Base-by-base conservation (phyloP, 2,888 invertebrate genomes). In the Ornithoptera alexandrae region DNA sequence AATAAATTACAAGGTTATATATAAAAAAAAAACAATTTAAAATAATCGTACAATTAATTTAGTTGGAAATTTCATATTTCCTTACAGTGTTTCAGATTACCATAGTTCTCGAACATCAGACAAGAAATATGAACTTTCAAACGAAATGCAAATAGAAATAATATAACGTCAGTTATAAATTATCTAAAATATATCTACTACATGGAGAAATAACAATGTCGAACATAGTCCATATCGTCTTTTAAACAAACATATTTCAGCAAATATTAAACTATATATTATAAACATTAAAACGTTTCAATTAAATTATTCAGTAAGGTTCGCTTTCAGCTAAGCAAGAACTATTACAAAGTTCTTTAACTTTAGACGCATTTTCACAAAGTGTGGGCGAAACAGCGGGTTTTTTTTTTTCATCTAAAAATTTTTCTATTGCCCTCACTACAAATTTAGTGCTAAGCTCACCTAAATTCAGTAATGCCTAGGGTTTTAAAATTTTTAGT, bases 1-100 rank as follows among this genome's bases (percentile, higher is more conserved):
- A 82, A 80, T 81, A 74, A 87, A 82, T 68, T 84, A 86, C 85
- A 87, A 75, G 73, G 77, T 80, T 85, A 85, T 76, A 78, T 79
- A 78, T 75, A 78, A 80, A 81, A 78, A 80, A 81, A 78, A 75
- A 75, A 78, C 20, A 72, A 74, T 71, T 77, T 74, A 69, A 75
- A 64, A 60, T 60, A 46, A 53, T 53, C 18, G n/a, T 65, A 36
- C 71, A 67, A 56, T 67, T 42, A 72, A 68, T 66, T 74, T 74
- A 71, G 75, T 79, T 76, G 72, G 74, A 78, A 74, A 79, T 80
- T 79, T 74, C 73, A 78, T 77, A 6, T 53, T 53, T n/a, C 8
- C 46, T 53, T 53, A 10, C 0, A 53, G 18, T 53, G 53, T 7
- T n/a, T n/a, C 53, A n/a, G 4, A n/a, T 7, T 6, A 12, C 53